Percentiles rank a stretch among this genome's conserved stretches.
Evolutionary conservation across 2,888 invertebrate genomes (phyloP).

Genomic region (Zaprionus bogoriensis): DNA sequence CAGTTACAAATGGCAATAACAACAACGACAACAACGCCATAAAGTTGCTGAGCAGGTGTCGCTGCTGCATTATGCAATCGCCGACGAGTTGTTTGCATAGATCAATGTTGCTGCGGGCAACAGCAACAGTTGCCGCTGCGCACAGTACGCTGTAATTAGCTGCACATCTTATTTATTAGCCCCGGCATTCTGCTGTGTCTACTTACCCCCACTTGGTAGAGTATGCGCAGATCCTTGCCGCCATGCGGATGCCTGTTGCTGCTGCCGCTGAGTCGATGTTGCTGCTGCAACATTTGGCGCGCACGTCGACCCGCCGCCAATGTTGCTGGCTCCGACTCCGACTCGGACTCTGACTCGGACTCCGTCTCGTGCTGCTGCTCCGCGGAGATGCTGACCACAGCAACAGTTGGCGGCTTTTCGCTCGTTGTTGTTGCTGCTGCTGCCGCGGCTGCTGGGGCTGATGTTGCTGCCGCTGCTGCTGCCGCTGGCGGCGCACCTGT

Average conservation of each 20-base stretch:
- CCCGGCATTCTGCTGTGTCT: neutral
- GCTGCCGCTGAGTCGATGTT: slow-evolving; percentile 40
- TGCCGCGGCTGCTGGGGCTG: slow-evolving; percentile 17
- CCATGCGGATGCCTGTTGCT: slow-evolving; percentile 46
- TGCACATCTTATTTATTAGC: slow-evolving; percentile 28
- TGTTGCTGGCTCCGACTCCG: slow-evolving; percentile 27
- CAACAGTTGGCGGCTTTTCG: slow-evolving; percentile 46
- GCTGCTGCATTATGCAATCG: slow-evolving; percentile 47
- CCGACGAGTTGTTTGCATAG: slow-evolving; percentile 61
- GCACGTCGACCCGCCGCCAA: slow-evolving; percentile 73
- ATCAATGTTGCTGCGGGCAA: slow-evolving; percentile 29
- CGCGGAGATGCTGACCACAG: slow-evolving; percentile 47
- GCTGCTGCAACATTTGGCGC: slow-evolving; percentile 84
- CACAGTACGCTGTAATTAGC: slow-evolving; percentile 49
- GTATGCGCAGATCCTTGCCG: slow-evolving; percentile 84
- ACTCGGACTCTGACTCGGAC: slow-evolving; percentile 29
- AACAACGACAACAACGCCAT: slow-evolving; percentile 27
- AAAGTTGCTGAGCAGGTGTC: slow-evolving; percentile 47
- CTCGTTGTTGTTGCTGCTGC: slow-evolving; percentile 43
- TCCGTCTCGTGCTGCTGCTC: slow-evolving; percentile 33
- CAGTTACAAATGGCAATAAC: slow-evolving; percentile 60
- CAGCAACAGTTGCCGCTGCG: slow-evolving; percentile 29
- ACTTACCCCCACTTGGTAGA: slow-evolving; percentile 86
- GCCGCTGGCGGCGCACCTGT: slow-evolving; percentile 34
- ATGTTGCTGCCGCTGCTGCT: slow-evolving; percentile 24